Evolutionary conservation across 2,888 invertebrate species (phyloP), one percentile per base, ranked within the genome.

Genomic region (Lutraria lutraria): DNA sequence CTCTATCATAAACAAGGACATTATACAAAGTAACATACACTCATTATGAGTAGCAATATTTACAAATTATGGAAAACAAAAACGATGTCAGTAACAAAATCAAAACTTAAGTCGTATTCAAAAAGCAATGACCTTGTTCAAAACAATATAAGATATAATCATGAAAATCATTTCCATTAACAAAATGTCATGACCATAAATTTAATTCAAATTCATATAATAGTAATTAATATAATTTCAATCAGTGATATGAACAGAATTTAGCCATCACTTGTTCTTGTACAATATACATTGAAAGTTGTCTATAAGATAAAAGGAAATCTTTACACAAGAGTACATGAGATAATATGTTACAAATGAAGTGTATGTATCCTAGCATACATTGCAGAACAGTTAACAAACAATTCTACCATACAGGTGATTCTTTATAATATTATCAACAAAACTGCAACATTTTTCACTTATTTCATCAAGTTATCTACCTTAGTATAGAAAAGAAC

Each of bases 61-160:
- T 68, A 68, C 63, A 68, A 68, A 25, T 68, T 25, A 68, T 68
- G 63, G 43, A 68, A 68, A 68, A 68, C 21, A 25, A 68, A 25
- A n/a, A 68, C 25, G 25, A 25, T 25, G 63, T 25, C 25, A n/a
- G 63, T 25, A 68, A 68, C 63, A 25, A 68, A 68, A 68, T n/a
- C 25, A 10, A 6, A 25, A 68, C 12, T 6, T 25, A 43, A 43
- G 8, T 2, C 43, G 2, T 8, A 43, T 43, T 43, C 8, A 8
- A n/a, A n/a, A 43, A 43, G 43, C 43, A 43, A 43, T 43, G 8
- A 8, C 43, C 8, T 43, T 43, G 43, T 43, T 8, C 43, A 4
- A 43, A 43, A 43, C 43, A 43, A 43, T 43, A 43, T 43, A 8
- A 43, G 8, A 43, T 43, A 43, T 43, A 68, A 25, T 25, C 63